These are phyloP conservation scores for Scrobipalpa atriplicella DNA, from an alignment of 2,888 invertebrate species.

Conservation along the genomic window DNA sequence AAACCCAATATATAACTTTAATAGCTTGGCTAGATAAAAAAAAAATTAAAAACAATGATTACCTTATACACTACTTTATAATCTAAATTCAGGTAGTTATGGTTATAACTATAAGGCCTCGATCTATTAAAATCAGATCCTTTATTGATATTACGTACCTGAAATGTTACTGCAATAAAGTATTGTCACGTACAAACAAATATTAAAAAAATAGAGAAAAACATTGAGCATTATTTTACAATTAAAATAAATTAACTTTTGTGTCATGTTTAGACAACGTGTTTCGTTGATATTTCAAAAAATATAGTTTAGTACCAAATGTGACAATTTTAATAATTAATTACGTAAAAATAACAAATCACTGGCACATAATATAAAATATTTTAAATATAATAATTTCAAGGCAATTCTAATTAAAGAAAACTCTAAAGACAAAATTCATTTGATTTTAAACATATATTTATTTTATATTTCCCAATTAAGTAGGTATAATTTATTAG, in stretches of 20 bases:
- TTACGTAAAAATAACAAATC: background rate
- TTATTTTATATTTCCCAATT: background rate
- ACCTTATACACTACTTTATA: background rate
- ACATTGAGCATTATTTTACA: background rate
- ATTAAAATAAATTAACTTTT: background rate
- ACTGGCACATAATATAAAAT: slow-evolving; percentile 11
- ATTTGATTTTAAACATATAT: background rate
- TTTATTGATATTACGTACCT: slow-evolving; percentile 2
- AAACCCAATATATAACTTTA: background rate
- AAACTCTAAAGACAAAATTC: background rate
- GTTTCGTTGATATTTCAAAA: background rate
- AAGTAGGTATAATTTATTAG: too few species aligned
- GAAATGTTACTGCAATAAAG: background rate
- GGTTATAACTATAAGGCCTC: slow-evolving; percentile 19
- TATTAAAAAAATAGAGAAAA: background rate
- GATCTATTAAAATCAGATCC: background rate
- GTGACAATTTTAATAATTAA: background rate
- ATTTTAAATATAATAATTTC: slow-evolving; percentile 16
- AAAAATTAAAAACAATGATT: background rate
- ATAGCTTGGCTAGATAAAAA: background rate
- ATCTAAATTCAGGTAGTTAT: slow-evolving; percentile 14
- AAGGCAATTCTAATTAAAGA: background rate
- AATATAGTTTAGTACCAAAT: background rate
- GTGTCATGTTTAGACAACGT: background rate
- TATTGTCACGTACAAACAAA: background rate